Base-by-base conservation (phyloP, 2,888 invertebrate genomes). In the Raillietiella orientalis region DNA sequence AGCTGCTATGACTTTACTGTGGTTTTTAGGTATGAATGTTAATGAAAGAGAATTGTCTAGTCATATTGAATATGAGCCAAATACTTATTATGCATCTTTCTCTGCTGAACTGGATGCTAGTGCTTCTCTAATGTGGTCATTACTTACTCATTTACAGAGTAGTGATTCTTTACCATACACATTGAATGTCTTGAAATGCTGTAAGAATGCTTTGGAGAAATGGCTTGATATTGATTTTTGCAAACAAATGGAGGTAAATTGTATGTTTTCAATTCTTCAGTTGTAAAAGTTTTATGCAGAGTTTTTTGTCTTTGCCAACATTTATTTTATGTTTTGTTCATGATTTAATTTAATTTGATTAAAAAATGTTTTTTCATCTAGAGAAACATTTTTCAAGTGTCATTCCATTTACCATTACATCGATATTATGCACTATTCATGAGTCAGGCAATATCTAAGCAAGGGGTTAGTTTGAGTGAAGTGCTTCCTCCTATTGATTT, bases 71-170 rank as follows among this genome's bases (percentile, higher is more conserved):
- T 84, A 75, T 52, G 90, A 93, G 48, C 82, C 84, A 22, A 79
- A 77, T 34, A 77, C 82, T 10, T 93, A 90, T 52, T 90, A 87
- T 52, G 82, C 87, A 24, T 84, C 90, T 16, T 93, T 90, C 53
- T 79, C 82, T 31, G 87, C 87, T 35, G 90, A 93, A 53, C 51
- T 90, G 36, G 90, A 93, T 52, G 82, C 84, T 14, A 79, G 79
- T 38, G 79, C 87, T 9, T 79, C 84, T 50, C 84, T 87, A 2
- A 82, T 90, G 84, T 90, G 87, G 87, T 77, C 82, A 9, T 59
- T 90, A 29, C 67, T 84, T 28, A 66, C 70, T 23, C 87, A 90
- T 52, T 55, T 82, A 17, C 59, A 62, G 31, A 67, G 66, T 40
- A 55, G 59, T 5, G 67, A 67, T 38, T 66, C 66, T 13, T 38